Base-by-base conservation (phyloP, 2,113 vertebrate species). In the Tupaia tana region DNA sequence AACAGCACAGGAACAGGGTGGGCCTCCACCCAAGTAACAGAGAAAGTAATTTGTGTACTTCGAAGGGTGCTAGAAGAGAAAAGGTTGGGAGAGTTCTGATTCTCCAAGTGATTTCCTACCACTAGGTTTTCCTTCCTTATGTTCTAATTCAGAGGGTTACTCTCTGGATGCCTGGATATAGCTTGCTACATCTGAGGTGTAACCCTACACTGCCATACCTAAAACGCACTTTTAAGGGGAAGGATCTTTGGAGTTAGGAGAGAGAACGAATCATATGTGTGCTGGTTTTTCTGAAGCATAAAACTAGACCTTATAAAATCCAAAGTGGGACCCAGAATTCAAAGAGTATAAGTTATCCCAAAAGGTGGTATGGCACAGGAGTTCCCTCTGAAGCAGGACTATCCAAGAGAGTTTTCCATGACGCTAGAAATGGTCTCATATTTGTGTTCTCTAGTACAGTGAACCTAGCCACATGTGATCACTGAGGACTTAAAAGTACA, bases 211-310 rank as follows among this genome's bases (percentile, higher is more conserved):
- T 78, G 14, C 71, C 19, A 74, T 43, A 66, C 16, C 27, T 79
- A 87, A 86, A 84, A 89, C 70, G 34, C 6, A 81, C 69, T 64
- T 95, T 77, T 78, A 43, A 43, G 31, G 34, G 43, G n/a, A 75
- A 87, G 66, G 77, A 73, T 77, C 67, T 96, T 69, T 82, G 31
- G 82, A 95, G 31, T 95, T 18, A 74, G 71, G 56, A 95, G 83
- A 56, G 18, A 96, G 66, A 58, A 66, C 52, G 29, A 58, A n/a
- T 92, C 31, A 22, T 74, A 34, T 61, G 7, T 63, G 7, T 88
- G 34, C 81, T 92, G 29, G 52, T 84, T 94, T 96, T 90, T 86
- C 82, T 95, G 16, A 95, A 59, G 64, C 81, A 95, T 93, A 94
- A 90, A 87, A 85, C 88, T 82, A 94, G 22, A 66, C 56, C 43